These are phyloP conservation scores for Microtus ochrogaster DNA, from an alignment of 2,113 vertebrate species.

Conservation along the genomic window DNA sequence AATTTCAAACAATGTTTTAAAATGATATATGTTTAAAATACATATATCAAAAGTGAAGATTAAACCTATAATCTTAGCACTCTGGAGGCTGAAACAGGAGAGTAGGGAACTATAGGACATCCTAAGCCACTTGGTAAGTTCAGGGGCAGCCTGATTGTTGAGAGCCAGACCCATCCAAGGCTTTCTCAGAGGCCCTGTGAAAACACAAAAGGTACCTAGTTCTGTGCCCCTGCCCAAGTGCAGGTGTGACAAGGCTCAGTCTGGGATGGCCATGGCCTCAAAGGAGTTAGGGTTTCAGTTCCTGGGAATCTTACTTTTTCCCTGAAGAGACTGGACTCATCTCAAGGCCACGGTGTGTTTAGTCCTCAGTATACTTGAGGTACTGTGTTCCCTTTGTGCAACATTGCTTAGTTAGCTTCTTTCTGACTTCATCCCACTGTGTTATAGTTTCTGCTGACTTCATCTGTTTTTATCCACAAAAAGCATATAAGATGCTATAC, in stretches of 20 bases:
- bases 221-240: neutral
- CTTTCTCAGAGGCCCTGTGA: neutral
- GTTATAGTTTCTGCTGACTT: neutral
- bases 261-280: neutral
- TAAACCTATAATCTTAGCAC: neutral
- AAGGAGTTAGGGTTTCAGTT: neutral
- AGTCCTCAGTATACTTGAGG: neutral
- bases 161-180: neutral
- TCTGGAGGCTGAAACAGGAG: neutral
- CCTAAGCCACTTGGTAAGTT: neutral
- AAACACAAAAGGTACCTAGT: neutral
- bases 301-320: neutral
- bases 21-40: neutral
- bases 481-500: neutral
- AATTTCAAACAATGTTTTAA: constrained; percentile 48
- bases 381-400: neutral
- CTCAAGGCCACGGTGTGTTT: neutral
- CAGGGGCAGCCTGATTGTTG: neutral
- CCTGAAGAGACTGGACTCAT: neutral
- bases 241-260: neutral
- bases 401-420: neutral
- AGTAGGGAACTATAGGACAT: neutral
- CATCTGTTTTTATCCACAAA: neutral
- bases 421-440: neutral
- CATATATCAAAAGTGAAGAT: neutral